Evolutionary conservation across 1,140 invertebrate genomes (phyloP), one percentile per base, ranked within the genome.

Genomic region (Caligus rogercresseyi): DNA sequence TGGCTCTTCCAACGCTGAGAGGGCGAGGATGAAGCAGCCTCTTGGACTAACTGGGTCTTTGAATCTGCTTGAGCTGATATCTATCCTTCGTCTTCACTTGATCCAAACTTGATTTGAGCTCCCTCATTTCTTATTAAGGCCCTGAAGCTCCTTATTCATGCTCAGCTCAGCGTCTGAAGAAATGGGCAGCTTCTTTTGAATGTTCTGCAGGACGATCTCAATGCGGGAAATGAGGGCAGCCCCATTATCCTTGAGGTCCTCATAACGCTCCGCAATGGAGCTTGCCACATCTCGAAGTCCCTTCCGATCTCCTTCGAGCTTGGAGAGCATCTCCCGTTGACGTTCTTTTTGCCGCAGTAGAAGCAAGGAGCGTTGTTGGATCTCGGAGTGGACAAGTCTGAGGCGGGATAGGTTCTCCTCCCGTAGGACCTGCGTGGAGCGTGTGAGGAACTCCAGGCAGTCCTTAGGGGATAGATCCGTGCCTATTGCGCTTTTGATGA

Each of bases 21-120:
- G 31, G n/a, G n/a, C n/a, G n/a, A n/a, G n/a, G n/a, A n/a, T n/a
- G n/a, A n/a, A n/a, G n/a, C n/a, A n/a, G 43, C n/a, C n/a, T 54
- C 21, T 7, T 19, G 16, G 19, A 24, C 43, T 3, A 24, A 2
- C n/a, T 43, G 24, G 24, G 16, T 25, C 43, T 21, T 25, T 25
- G 14, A 1, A 60, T 60, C n/a, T 60, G 57, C n/a, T 25, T 60
- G n/a, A 60, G 18, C 16, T 60, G 57, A 19, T 60, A 60, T 43
- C 21, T 60, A 18, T 60, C 57, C 25, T 60, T 60, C n/a, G 57
- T 16, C 14, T 31, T 25, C 2, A 60, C 25, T 60, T 60, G 57
- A 24, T 60, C 57, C 57, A 60, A 26, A 25, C 20, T 19, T 18
- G 18, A 16, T 25, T 18, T 16, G 15, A 60, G 25, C 16, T 60